Evolutionary conservation across 2,113 vertebrate species (phyloP).

Genomic region (zebrafish (Danio rerio)): DNA sequence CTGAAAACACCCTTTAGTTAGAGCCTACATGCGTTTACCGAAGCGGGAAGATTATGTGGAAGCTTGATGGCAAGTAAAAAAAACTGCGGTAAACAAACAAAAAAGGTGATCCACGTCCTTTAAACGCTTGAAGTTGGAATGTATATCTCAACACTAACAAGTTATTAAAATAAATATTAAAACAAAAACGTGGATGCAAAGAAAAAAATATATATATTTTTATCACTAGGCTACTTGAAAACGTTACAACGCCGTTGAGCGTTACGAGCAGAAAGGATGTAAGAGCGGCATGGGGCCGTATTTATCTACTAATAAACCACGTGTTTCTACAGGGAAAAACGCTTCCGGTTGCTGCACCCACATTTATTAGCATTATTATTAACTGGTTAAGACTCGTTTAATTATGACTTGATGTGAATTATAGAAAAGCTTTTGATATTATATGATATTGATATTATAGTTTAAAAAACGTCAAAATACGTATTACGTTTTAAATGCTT

Average conservation of each 20-base stretch:
- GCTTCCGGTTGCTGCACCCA: constrained; percentile 60
- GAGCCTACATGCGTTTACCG: too few species aligned
- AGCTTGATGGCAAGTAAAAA: neutral
- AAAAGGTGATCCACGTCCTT: too few species aligned
- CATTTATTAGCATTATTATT: neutral
- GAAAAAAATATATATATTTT: too few species aligned
- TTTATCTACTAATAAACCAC: constrained; percentile 74
- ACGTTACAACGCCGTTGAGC: neutral
- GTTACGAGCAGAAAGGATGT: constrained; percentile 32
- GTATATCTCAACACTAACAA: too few species aligned
- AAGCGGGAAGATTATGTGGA: neutral
- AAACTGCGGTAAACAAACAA: too few species aligned
- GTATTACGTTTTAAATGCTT: too few species aligned
- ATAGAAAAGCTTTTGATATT: neutral
- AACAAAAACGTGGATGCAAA: too few species aligned
- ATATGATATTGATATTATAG: too few species aligned
- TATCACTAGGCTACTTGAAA: too few species aligned
- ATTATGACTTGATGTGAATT: neutral
- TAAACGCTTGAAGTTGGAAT: too few species aligned
- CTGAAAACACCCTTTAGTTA: neutral
- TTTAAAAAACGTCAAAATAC: too few species aligned
- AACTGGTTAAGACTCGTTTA: neutral
- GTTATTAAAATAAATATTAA: too few species aligned
- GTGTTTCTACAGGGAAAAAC: constrained; percentile 69
- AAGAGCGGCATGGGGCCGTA: constrained; percentile 2